A percentile compares a stretch with the other conserved stretches of the same genome.
These are phyloP conservation scores for Ammospiza nelsoni DNA, from an alignment of 2,113 vertebrate genomes.

Conservation along the genomic window DNA sequence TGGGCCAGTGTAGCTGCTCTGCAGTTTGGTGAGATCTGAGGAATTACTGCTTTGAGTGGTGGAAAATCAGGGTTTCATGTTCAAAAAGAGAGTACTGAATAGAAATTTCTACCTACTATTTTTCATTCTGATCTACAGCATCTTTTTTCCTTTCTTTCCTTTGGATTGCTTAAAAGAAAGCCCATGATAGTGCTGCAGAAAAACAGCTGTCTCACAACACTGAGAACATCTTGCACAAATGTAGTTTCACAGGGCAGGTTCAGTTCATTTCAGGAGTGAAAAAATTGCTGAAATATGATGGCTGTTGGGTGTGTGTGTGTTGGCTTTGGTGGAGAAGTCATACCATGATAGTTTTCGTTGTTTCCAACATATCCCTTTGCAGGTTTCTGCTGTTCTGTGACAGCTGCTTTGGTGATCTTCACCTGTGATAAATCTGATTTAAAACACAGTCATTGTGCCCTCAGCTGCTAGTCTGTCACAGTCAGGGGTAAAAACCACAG, in stretches of 20 bases:
- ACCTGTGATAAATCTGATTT: background rate
- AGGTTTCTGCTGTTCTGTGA: background rate
- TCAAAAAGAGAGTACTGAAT: background rate
- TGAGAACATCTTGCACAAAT: background rate
- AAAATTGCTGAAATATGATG: background rate
- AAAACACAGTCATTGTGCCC: background rate
- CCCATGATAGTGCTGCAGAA: background rate
- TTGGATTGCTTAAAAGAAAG: background rate
- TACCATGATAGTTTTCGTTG: background rate
- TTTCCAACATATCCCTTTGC: background rate
- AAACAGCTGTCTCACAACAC: background rate
- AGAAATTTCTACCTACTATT: background rate
- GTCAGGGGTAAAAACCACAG: background rate
- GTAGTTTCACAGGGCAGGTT: background rate
- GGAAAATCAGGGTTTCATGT: background rate
- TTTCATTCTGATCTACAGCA: background rate
- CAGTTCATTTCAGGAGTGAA: conserved; percentile 17
- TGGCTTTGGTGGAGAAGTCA: background rate
- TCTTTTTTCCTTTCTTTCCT: background rate
- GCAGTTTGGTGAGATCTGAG: background rate
- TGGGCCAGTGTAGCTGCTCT: background rate
- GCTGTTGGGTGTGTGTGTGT: background rate
- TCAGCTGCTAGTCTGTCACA: background rate
- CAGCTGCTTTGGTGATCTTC: background rate
- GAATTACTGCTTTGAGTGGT: background rate